phyloP scores from a whole-genome alignment of 2,888 invertebrate species.

The Synanthedon andrenaeformis region DNA sequence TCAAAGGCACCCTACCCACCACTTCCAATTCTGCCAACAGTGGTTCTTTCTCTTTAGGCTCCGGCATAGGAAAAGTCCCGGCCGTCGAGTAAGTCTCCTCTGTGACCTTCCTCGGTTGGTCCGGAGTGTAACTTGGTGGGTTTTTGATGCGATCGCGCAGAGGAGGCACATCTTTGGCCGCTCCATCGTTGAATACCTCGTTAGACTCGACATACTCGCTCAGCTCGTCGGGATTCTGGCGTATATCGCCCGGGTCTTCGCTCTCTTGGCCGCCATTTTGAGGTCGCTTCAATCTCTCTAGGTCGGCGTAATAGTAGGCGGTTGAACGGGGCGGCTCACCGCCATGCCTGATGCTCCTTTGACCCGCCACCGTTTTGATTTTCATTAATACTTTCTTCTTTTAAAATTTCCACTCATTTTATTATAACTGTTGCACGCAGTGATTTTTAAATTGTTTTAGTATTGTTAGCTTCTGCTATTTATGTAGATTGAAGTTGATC shows the following conservation, averaged over 20 bases:
- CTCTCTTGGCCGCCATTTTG: slow-evolving; percentile 6
- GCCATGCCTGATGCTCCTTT: slow-evolving; percentile 32
- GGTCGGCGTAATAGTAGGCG: slow-evolving; percentile 70
- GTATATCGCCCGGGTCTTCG: slow-evolving; percentile 4
- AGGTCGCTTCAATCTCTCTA: slow-evolving; percentile 62
- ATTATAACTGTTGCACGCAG: neutral
- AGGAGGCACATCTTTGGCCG: slow-evolving; percentile 42
- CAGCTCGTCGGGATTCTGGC: slow-evolving; percentile 56
- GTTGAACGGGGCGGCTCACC: slow-evolving; percentile 72
- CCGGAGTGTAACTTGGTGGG: slow-evolving; percentile 20
- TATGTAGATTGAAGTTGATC: too few relatives aligned
- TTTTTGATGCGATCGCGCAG: slow-evolving; percentile 36
- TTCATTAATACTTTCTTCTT: slow-evolving; percentile 15
- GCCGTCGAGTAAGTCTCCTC: slow-evolving; percentile 62
- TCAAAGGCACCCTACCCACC: slow-evolving; percentile 47
- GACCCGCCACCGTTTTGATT: slow-evolving; percentile 29
- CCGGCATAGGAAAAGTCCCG: slow-evolving; percentile 62
- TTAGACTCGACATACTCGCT: slow-evolving; percentile 51
- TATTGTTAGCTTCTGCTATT: too few relatives aligned
- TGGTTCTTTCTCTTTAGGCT: slow-evolving; percentile 57
- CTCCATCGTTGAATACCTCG: slow-evolving; percentile 46
- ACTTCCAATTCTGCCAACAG: slow-evolving; percentile 51
- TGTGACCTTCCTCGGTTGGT: slow-evolving; percentile 24
- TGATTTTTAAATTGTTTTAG: neutral
- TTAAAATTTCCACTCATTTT: neutral